Base-by-base conservation (phyloP, 2,113 vertebrate genomes). In the Columba janthina region DNA sequence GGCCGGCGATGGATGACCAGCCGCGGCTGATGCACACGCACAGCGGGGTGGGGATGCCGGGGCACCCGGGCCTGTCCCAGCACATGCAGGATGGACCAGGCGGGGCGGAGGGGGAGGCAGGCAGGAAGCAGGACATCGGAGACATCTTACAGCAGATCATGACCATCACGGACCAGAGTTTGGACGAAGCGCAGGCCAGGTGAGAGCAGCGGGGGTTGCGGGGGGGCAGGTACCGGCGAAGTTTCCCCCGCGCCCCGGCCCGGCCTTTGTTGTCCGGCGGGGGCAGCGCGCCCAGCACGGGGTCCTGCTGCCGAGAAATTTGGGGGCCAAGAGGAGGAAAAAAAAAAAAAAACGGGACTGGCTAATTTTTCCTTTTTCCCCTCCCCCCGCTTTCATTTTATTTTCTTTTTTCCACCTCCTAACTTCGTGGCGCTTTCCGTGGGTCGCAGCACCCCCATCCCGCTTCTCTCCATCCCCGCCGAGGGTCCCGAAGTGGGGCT, bases 111-210 rank as follows among this genome's bases (percentile, higher is more conserved):
- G 98, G 98, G 81, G 99, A 99, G 97, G 99, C 97, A 88, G 98
- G 98, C 66, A 98, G 99, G 72, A 99, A 99, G 93, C 99, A 99
- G 98, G 99, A 99, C 98, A 99, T 99, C 96, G 99, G 99, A 97
- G 99, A 99, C 98, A 99, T 99, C 98, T 98, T 99, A 98, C 99
- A 99, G 98, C 99, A 99, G 96, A 99, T 99, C 81, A 99, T 99
- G 99, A 99, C 99, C 98, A 99, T 99, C 98, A 99, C 99, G 67
- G 99, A 99, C 94, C 99, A 99, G 98, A 99, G 99, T 98, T 98
- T 99, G 98, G 99, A 99, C 88, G 99, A 99, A 97, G 99, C 99
- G 84, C 99, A 99, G 98, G 99, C 99, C 98, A 99, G 99, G 99
- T 99, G 98, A 98, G 98, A 90, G 84, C 46, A 58, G 72, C 32